Percentiles rank a stretch among this genome's conserved stretches.
Evolutionary conservation across 1,140 invertebrate species (phyloP).

Genomic region (Dendroctonus ponderosae): DNA sequence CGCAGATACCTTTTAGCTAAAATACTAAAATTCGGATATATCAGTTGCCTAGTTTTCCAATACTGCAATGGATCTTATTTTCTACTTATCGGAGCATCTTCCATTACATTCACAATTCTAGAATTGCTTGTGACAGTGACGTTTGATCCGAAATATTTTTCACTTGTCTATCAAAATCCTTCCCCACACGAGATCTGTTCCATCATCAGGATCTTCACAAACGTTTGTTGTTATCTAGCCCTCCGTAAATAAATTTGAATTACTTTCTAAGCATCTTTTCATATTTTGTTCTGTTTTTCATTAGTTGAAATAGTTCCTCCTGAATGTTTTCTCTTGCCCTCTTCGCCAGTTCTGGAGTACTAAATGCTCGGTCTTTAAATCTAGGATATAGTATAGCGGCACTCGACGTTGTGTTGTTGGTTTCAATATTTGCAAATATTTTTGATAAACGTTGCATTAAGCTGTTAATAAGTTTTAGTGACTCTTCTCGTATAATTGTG

Average conservation of each 20-base stretch:
- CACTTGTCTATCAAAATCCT: slow-evolving; percentile 16
- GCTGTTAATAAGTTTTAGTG: background rate
- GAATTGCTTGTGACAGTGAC: slow-evolving; percentile 4
- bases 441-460: background rate
- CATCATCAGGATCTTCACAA: background rate
- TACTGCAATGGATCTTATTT: slow-evolving; percentile 38
- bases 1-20: slow-evolving; percentile 46
- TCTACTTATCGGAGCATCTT: slow-evolving; percentile 2
- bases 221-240: background rate
- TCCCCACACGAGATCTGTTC: slow-evolving; percentile 17
- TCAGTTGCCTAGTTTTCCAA: slow-evolving; percentile 40
- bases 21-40: slow-evolving; percentile 43
- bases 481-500: background rate
- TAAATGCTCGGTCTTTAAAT: slow-evolving; percentile 16
- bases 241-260: background rate
- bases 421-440: background rate
- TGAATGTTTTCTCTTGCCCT: slow-evolving; percentile 10
- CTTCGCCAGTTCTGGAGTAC: background rate
- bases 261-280: no score
- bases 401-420: slow-evolving; percentile 8
- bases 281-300: background rate
- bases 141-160: slow-evolving; percentile 1
- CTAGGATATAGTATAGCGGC: slow-evolving; percentile 9
- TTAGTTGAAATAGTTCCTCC: slow-evolving; percentile 7
- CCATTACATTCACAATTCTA: slow-evolving; percentile 13